A percentile compares a stretch with the other conserved stretches of the same genome.
phyloP scores from a whole-genome alignment of 2,113 vertebrate genomes.

The Pangasianodon gigas region DNA sequence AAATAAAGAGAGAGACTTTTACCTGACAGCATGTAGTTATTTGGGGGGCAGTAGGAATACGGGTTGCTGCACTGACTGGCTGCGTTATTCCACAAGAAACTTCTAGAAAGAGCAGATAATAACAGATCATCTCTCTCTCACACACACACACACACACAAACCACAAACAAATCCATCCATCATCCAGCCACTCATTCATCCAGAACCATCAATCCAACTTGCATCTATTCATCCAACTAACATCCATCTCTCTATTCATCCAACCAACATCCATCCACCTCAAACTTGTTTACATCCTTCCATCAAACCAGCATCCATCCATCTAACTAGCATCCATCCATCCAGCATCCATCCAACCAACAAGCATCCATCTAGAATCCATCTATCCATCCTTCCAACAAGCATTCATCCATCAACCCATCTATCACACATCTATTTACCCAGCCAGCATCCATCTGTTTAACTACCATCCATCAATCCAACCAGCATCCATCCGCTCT shows the following conservation, averaged over 20 bases:
- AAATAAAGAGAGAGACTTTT: not conserved
- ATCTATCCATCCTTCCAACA: not conserved
- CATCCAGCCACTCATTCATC: not conserved
- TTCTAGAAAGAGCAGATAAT: slow-evolving; percentile 47
- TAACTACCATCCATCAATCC: not conserved
- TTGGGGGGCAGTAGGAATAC: slow-evolving; percentile 66
- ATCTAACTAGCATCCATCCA: not conserved
- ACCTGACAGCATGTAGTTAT: slow-evolving; percentile 63
- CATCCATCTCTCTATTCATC: not conserved
- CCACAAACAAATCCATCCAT: not conserved
- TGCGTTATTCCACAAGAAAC: slow-evolving; percentile 72
- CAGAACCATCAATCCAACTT: too few relatives aligned
- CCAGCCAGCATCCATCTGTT: not conserved
- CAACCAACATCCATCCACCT: not conserved
- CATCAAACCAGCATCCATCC: not conserved
- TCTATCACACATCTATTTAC: not conserved
- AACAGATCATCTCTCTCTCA: not conserved
- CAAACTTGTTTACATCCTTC: not conserved
- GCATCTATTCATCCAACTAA: not conserved
- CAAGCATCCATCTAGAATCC: not conserved
- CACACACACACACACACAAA: not conserved
- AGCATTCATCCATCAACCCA: not conserved
- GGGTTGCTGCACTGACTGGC: slow-evolving; percentile 67
- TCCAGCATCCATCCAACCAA: not conserved
- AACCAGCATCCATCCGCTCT: not conserved